Percentiles rank a stretch among this genome's conserved stretches.
These are phyloP conservation scores for Cheilosia pagana DNA, from an alignment of 2,888 invertebrate genomes.

Conservation along the genomic window DNA sequence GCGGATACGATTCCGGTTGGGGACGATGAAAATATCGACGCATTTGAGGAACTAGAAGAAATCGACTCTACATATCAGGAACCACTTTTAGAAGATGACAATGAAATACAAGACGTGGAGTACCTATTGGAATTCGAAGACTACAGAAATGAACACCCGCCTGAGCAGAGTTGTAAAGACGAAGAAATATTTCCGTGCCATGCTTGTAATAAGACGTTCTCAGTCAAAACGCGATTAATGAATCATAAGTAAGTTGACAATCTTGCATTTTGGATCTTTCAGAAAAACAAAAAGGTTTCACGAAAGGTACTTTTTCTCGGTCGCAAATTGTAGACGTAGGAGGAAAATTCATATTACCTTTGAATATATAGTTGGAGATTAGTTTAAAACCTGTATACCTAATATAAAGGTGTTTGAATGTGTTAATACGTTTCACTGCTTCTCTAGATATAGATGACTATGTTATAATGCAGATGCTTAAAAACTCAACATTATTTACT, in stretches of 20 bases:
- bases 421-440: no score
- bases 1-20: background rate
- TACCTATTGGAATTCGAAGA: slow-evolving; percentile 20
- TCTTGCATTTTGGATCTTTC: background rate
- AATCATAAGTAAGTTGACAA: slow-evolving; percentile 52
- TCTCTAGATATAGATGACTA: no score
- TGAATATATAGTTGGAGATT: no score
- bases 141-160: background rate
- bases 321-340: no score
- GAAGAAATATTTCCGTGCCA: slow-evolving; percentile 5
- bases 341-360: background rate
- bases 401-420: no score
- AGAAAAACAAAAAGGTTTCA: no score
- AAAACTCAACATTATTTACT: background rate
- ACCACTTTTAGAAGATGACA: background rate
- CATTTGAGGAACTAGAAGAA: slow-evolving; percentile 8
- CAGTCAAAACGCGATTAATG: slow-evolving; percentile 35
- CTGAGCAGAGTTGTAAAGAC: background rate
- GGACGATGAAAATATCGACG: background rate
- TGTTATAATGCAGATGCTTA: no score
- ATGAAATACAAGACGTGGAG: slow-evolving; percentile 24
- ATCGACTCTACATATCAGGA: slow-evolving; percentile 25
- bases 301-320: no score
- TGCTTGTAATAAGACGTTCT: slow-evolving; percentile 45
- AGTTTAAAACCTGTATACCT: no score